Conservation (phyloP, 1,140 invertebrate genomes). For the Eurosta solidaginis region DNA sequence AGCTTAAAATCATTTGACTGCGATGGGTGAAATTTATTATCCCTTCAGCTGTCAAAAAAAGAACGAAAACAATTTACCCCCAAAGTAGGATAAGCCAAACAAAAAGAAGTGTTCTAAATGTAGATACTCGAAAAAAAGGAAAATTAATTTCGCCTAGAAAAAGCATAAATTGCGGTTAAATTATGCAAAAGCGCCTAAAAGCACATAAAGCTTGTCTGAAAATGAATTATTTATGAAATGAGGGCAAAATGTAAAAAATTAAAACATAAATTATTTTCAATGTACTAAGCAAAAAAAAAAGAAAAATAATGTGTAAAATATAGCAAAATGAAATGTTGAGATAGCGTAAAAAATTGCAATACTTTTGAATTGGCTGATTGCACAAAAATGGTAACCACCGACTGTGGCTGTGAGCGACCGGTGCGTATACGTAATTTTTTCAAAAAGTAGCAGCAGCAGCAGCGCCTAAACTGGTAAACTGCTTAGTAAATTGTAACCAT, state of each 20-base stretch:
- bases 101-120: no score
- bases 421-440: neutral
- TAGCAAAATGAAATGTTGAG: neutral
- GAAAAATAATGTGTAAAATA: neutral
- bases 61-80: neutral
- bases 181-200: neutral
- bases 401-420: neutral
- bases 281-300: neutral
- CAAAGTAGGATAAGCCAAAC: no score
- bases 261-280: neutral
- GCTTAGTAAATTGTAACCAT: neutral
- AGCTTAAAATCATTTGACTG: neutral
- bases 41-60: neutral
- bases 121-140: no score
- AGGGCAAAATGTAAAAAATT: neutral
- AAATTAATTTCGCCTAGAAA: neutral
- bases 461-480: neutral
- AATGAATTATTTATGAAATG: neutral
- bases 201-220: slow-evolving; percentile 7
- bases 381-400: neutral
- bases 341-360: neutral
- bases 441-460: neutral
- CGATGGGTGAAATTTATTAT: neutral
- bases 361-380: neutral
- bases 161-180: neutral